Conservation (phyloP, 2,113 vertebrate species). For the Egretta garzetta region DNA sequence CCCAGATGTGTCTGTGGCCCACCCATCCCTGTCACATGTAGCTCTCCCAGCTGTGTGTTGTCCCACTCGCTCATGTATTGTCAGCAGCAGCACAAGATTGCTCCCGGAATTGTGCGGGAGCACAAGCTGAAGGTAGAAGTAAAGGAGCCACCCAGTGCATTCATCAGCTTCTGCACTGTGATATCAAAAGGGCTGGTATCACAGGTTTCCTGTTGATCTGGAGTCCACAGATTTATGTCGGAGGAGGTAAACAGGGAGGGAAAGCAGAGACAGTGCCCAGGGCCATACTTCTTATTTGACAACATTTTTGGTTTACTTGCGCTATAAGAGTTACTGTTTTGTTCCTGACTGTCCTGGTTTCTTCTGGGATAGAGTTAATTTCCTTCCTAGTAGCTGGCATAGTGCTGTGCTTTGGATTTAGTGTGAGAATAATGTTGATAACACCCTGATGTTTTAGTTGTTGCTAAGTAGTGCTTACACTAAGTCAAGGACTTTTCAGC, state of each 20-base stretch:
- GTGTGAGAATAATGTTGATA: no score
- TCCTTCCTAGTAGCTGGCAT: no score
- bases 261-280: not conserved
- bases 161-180: not conserved
- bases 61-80: fast-evolving
- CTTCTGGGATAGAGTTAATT: no score
- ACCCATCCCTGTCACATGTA: not conserved
- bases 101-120: not conserved
- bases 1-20: not conserved
- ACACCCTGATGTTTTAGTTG: no score
- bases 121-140: not conserved
- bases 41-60: not conserved
- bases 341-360: fast-evolving
- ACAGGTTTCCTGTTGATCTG: not conserved
- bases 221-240: not conserved
- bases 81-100: not conserved
- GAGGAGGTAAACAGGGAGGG: not conserved
- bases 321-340: not conserved
- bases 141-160: not conserved
- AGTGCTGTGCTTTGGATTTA: no score
- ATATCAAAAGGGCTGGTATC: not conserved
- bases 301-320: not conserved
- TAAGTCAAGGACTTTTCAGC: no score
- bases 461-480: no score
- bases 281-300: not conserved